A percentile compares a stretch with the other conserved stretches of the same genome.
phyloP scores from a whole-genome alignment of 1,140 invertebrate species.

The Oryctes rhinoceros region DNA sequence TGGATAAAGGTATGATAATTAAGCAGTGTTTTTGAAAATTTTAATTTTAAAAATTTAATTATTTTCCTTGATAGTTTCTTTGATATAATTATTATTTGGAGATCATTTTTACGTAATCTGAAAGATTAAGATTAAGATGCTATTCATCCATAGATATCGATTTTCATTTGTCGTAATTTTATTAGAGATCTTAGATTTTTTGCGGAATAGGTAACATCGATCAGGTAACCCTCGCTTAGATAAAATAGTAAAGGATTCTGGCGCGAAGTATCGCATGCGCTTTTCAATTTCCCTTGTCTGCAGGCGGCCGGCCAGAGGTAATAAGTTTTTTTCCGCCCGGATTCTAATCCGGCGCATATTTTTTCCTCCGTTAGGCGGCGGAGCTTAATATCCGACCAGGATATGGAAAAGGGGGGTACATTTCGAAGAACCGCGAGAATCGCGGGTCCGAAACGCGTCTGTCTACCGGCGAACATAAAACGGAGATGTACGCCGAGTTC shows the following conservation, averaged over 20 bases:
- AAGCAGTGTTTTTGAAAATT: conserved; percentile 43
- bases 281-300: conserved; percentile 16
- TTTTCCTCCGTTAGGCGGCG: conserved; percentile 1
- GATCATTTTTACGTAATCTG: background rate
- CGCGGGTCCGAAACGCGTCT: too few relatives aligned
- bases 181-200: background rate
- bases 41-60: background rate
- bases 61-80: background rate
- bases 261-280: conserved; percentile 28
- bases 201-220: conserved; percentile 10
- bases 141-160: background rate
- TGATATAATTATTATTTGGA: background rate
- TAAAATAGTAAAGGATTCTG: conserved; percentile 14
- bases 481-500: conserved; percentile 13
- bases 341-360: background rate
- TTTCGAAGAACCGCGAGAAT: background rate
- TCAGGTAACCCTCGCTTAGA: background rate
- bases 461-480: background rate
- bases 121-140: background rate
- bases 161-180: background rate
- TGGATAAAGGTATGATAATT: conserved; percentile 70
- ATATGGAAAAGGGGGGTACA: background rate
- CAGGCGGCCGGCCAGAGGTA: background rate
- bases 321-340: background rate
- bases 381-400: background rate